phyloP scores from a whole-genome alignment of 2,888 invertebrate species.

The Orthosia gracilis region DNA sequence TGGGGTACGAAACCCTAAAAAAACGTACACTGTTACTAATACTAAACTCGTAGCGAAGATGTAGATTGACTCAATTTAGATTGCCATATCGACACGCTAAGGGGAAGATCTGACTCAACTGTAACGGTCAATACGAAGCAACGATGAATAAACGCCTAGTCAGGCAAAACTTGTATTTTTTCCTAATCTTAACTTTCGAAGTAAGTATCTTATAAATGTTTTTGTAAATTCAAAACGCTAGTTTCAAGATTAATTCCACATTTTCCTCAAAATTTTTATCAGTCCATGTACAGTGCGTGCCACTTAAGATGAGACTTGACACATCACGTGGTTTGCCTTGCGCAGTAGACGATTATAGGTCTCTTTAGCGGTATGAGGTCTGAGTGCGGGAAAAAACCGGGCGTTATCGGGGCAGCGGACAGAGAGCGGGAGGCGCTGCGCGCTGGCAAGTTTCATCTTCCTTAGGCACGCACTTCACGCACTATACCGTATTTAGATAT shows the following conservation, averaged over 20 bases:
- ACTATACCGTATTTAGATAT: no score
- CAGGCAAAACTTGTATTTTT: neutral
- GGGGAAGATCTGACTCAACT: neutral
- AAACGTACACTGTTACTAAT: neutral
- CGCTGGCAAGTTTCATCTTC: no score
- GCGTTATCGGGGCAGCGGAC: no score
- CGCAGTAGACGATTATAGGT: no score
- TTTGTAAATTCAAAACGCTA: neutral
- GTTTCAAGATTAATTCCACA: neutral
- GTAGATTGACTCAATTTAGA: constrained; percentile 1
- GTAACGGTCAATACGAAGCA: neutral
- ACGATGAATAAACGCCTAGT: neutral
- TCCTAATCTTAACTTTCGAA: neutral
- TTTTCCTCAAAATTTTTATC: constrained; percentile 9
- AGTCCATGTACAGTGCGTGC: no score
- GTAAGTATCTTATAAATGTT: neutral
- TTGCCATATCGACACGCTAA: neutral
- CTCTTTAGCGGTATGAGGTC: no score
- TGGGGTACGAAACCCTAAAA: no score
- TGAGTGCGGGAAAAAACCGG: no score
- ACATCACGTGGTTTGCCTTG: no score
- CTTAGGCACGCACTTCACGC: no score
- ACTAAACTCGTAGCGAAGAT: neutral
- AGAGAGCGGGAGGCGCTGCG: no score
- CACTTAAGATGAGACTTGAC: no score